Evolutionary conservation across 2,113 vertebrate species (phyloP).

Genomic region (Halichoeres trimaculatus): DNA sequence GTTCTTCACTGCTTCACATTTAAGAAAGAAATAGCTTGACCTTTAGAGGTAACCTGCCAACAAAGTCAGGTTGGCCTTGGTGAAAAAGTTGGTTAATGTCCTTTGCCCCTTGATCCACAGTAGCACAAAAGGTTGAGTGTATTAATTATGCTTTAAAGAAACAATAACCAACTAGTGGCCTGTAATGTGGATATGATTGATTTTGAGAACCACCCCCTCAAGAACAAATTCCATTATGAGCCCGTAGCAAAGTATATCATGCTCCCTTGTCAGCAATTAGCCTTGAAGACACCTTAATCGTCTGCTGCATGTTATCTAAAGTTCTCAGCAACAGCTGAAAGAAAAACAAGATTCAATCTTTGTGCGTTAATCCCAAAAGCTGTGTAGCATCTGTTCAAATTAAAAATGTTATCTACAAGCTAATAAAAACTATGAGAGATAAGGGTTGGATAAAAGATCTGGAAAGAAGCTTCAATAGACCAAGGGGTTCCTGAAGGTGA

Average conservation of each 20-base stretch:
- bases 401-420: background rate
- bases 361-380: background rate
- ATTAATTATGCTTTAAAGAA: background rate
- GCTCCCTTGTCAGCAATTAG: too few species aligned
- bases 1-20: conserved; percentile 48
- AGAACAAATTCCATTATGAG: background rate
- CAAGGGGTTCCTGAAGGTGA: too few species aligned
- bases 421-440: background rate
- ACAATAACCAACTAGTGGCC: background rate
- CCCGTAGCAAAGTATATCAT: background rate
- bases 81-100: conserved; percentile 52
- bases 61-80: conserved; percentile 55
- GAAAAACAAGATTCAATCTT: too few species aligned
- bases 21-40: conserved; percentile 66
- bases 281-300: too few species aligned
- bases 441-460: background rate
- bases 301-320: too few species aligned
- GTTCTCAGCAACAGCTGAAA: too few species aligned
- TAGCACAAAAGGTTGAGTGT: background rate
- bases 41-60: conserved; percentile 57
- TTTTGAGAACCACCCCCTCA: background rate
- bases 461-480: background rate
- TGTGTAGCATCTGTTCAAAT: background rate
- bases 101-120: conserved; percentile 39
- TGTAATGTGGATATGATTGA: background rate